These are phyloP conservation scores for Gambelia wislizenii DNA, from an alignment of 2,797 vertebrate species.

Conservation along the genomic window DNA sequence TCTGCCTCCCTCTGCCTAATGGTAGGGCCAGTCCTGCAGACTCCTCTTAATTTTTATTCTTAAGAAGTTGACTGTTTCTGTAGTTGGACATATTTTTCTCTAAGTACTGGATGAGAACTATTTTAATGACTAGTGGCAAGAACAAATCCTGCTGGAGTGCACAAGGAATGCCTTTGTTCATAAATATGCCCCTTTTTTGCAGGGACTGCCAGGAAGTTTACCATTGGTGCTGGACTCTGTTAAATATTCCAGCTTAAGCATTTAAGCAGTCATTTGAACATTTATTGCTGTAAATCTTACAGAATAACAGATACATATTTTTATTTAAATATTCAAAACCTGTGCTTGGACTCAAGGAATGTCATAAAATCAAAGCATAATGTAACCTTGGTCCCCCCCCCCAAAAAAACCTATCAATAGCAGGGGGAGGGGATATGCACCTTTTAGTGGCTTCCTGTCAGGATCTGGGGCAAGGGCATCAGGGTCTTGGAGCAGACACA, in stretches of 20 bases:
- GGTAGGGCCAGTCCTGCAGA: background rate
- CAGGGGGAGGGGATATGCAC: too few species aligned
- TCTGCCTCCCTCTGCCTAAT: background rate
- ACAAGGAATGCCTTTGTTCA: background rate
- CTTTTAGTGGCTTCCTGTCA: too few species aligned
- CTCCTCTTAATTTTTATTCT: background rate
- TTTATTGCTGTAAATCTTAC: conserved; percentile 25
- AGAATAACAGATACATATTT: conserved; percentile 39
- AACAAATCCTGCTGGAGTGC: background rate
- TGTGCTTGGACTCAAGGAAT: background rate
- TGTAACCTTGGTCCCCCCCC: background rate
- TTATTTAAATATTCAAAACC: too few species aligned
- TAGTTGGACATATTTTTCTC: background rate
- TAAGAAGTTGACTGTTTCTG: background rate
- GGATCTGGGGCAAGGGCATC: too few species aligned
- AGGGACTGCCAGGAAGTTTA: background rate
- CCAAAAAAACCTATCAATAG: too few species aligned
- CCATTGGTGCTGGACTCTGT: background rate
- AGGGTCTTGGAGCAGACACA: too few species aligned
- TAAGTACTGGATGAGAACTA: background rate
- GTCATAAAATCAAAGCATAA: background rate
- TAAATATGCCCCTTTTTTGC: background rate
- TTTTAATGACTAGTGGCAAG: background rate
- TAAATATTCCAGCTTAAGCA: background rate
- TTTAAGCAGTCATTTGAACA: conserved; percentile 28